A percentile compares a stretch with the other conserved stretches of the same genome.
Evolutionary conservation across 37 sponge, comb jelly and placozoan species (phyloP).

Genomic region (Agelas oroides): DNA sequence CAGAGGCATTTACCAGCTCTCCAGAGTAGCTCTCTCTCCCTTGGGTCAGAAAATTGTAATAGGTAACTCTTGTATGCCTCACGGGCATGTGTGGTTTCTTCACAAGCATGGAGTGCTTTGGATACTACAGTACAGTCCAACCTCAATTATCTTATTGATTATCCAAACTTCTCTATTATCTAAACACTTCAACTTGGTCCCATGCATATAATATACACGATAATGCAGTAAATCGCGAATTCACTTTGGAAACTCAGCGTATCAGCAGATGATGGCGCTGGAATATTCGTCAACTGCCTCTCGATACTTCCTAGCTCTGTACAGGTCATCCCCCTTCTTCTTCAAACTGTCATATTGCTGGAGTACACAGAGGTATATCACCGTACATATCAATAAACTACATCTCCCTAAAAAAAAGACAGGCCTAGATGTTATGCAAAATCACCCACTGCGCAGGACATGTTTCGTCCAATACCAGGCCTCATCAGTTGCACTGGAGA

Average conservation of each 20-base stretch:
- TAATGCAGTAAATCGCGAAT: too few species aligned
- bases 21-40: slow-evolving; percentile 2
- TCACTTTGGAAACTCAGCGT: not conserved
- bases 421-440: too few species aligned
- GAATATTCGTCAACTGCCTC: slow-evolving; percentile 23
- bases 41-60: not conserved
- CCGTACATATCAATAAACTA: too few species aligned
- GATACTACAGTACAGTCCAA: not conserved
- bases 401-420: too few species aligned
- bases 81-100: not conserved
- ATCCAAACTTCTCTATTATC: too few species aligned
- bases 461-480: too few species aligned
- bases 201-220: too few species aligned
- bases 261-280: slow-evolving; percentile 38
- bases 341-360: not conserved
- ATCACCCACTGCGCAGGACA: too few species aligned
- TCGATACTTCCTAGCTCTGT: not conserved
- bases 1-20: not conserved
- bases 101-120: slow-evolving; percentile 7
- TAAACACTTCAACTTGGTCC: not conserved
- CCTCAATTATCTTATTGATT: too few species aligned
- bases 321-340: slow-evolving; percentile 12
- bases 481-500: too few species aligned
- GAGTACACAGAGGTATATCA: too few species aligned
- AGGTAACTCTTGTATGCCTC: not conserved